Conservation (phyloP, 2,113 vertebrate genomes). For the Triplophysa rosa region DNA sequence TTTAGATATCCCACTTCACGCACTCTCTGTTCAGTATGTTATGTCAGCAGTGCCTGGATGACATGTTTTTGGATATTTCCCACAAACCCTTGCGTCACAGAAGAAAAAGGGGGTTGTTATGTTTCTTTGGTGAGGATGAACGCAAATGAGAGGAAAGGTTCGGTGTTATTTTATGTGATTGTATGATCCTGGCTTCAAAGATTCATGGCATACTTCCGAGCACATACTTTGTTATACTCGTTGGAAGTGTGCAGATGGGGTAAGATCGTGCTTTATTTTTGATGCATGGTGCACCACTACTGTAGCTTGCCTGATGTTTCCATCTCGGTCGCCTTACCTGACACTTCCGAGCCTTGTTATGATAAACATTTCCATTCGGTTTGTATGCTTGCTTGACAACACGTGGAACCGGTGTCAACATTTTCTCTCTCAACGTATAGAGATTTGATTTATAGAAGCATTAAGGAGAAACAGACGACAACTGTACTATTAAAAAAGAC, state of each 20-base stretch:
- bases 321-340: not conserved
- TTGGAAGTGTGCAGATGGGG: not conserved
- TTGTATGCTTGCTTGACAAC: not conserved
- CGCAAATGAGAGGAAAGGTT: not conserved
- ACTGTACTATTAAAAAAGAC: too few relatives aligned
- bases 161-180: not conserved
- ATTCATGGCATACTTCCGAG: not conserved
- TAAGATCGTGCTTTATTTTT: not conserved
- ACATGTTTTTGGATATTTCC: too few relatives aligned
- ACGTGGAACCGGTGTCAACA: not conserved
- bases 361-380: not conserved
- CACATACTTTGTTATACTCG: not conserved
- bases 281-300: not conserved
- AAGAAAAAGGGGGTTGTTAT: not conserved
- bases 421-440: not conserved
- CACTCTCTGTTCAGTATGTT: too few relatives aligned
- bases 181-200: not conserved
- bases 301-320: not conserved
- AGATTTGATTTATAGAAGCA: not conserved
- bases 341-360: not conserved
- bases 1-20: too few relatives aligned
- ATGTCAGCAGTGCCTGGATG: too few relatives aligned
- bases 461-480: not conserved
- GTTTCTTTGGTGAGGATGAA: not conserved
- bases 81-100: too few relatives aligned